These are phyloP conservation scores for Gymnopithys bicolor DNA, from an alignment of 2,797 vertebrate species.

Conservation along the genomic window DNA sequence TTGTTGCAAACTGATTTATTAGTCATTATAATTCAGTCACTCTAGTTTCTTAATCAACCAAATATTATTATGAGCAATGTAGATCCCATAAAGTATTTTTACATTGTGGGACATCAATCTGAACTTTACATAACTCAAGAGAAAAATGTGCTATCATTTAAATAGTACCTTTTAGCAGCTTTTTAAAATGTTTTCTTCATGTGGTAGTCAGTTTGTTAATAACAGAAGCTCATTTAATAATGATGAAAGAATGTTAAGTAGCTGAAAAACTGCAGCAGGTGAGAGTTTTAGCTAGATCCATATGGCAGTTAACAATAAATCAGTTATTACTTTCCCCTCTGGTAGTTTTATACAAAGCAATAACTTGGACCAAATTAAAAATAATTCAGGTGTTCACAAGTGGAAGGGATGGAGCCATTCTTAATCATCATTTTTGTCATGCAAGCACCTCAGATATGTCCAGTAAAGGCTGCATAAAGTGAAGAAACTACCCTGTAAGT, in stretches of 20 bases:
- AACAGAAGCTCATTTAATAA: neutral
- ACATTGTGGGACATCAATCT: neutral
- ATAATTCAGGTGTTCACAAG: neutral
- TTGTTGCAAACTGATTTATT: neutral
- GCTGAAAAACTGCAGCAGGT: neutral
- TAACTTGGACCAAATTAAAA: conserved; percentile 13
- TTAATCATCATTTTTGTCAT: neutral
- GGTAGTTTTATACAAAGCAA: neutral
- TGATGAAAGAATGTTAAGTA: neutral
- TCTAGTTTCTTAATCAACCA: neutral
- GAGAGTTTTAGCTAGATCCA: neutral
- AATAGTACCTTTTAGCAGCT: neutral
- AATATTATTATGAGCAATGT: neutral
- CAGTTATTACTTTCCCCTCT: conserved; percentile 3
- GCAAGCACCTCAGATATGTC: neutral
- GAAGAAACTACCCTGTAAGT: neutral
- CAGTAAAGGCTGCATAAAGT: neutral
- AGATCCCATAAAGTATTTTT: neutral
- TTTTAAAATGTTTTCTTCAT: neutral
- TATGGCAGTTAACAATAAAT: neutral
- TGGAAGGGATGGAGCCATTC: neutral
- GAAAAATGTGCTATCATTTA: neutral
- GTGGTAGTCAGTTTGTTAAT: neutral
- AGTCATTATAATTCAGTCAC: neutral
- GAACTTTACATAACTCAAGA: neutral